Base-by-base conservation (phyloP, 2,888 invertebrate genomes). In the Herminia tarsipennalis region DNA sequence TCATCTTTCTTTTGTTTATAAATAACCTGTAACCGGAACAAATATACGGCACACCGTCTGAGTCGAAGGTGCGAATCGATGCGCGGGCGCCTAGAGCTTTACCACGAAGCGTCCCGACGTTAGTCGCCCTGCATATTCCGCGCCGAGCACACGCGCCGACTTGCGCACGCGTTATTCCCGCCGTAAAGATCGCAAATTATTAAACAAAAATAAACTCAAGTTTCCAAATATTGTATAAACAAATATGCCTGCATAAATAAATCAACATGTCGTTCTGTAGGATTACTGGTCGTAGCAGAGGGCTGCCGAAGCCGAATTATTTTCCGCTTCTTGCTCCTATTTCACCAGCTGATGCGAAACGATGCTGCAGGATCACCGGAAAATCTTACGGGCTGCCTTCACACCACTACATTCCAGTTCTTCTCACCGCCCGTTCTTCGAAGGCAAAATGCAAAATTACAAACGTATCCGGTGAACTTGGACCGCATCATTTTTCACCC, bases 281-380 rank as follows among this genome's bases (percentile, higher is more conserved):
- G 81, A 96, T 96, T 67, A 96, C 96, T 48, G 95, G 96, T 70
- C 94, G 94, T 80, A 95, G 95, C 82, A 93, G 95, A 66, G 94
- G 95, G 70, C 93, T 96, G 72, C 96, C 96, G 38, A 94, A 96
- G 76, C 96, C 96, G 39, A 95, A 96, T 82, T 96, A 96, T 78
- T 95, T 96, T 73, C 96, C 96, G 12, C 90, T 96, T 37, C 90
- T 96, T 59, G 95, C 95, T 30, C 96, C 96, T 2, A 94, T 96
- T 51, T 95, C 96, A 34, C 96, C 96, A 8, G 95, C 95, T n/a
- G 96, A 96, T 75, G 96, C 96, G 1, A 94, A 95, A 71, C 92
- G 96, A 52, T 94, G 95, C 78, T 95, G 96, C 83, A 93, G 95
- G 63, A 95, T 96, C 66, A 96, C 96, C 34, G 95, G 95, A 44